Percentiles rank a stretch among this genome's conserved stretches.
Conservation (phyloP, 2,113 vertebrate genomes). For the Barbus barbus region DNA sequence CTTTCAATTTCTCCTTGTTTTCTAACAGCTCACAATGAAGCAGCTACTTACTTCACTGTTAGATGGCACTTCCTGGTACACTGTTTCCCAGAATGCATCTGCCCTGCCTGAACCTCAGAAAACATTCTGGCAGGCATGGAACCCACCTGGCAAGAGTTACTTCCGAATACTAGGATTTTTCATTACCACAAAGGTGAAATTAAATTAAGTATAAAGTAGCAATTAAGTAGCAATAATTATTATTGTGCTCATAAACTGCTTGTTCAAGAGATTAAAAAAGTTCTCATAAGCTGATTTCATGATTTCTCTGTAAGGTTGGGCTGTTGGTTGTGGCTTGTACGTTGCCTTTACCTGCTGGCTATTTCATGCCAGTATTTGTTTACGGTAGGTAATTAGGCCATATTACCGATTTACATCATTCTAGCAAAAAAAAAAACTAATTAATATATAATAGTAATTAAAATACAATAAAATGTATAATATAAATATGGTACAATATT, state of each 20-base stretch:
- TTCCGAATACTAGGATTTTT: conserved; percentile 83
- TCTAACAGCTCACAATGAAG: conserved; percentile 83
- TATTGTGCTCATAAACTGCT: background rate
- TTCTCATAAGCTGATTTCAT: background rate
- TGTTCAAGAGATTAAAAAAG: background rate
- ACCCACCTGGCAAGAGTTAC: conserved; percentile 74
- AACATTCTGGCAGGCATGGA: conserved; percentile 81
- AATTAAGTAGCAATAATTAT: background rate
- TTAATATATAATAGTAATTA: background rate
- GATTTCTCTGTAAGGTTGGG: conserved; percentile 79
- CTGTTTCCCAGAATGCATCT: conserved; percentile 72
- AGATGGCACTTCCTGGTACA: conserved; percentile 79
- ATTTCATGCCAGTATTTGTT: conserved; percentile 91
- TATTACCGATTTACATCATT: background rate
- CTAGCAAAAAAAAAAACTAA: too few relatives aligned
- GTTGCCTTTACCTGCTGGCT: conserved; percentile 88
- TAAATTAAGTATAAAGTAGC: background rate
- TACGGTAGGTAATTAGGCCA: conserved; percentile 76
- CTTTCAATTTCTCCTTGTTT: background rate
- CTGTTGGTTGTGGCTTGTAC: conserved; percentile 91
- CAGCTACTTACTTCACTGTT: conserved; percentile 82
- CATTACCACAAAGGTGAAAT: conserved; percentile 86
- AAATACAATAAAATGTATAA: too few relatives aligned
- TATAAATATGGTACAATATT: too few relatives aligned
- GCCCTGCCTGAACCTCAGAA: conserved; percentile 26